A percentile compares a stretch with the other conserved stretches of the same genome.
phyloP scores from a whole-genome alignment of 2,888 invertebrate genomes.

The Drosophila maculinotata region DNA sequence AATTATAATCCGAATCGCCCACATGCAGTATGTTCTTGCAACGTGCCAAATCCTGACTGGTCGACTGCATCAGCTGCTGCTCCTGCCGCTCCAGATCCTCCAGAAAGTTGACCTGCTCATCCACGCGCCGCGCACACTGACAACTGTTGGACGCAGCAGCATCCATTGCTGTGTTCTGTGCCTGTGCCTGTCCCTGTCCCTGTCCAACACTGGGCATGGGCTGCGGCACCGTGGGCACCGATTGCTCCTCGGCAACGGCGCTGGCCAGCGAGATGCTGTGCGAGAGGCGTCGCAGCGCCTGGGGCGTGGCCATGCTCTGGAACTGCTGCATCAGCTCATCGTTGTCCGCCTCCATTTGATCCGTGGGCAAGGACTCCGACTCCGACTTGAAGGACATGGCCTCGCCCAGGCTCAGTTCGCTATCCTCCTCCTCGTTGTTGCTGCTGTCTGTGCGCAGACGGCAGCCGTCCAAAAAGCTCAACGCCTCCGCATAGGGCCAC shows the following conservation, averaged over 20 bases:
- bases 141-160: slow-evolving; percentile 67
- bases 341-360: slow-evolving; percentile 73
- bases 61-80: slow-evolving; percentile 79
- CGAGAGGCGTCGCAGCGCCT: slow-evolving; percentile 76
- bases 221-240: not conserved
- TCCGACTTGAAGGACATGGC: slow-evolving; percentile 58
- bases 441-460: slow-evolving; percentile 42
- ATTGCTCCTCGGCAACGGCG: slow-evolving; percentile 67
- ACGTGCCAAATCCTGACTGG: slow-evolving; percentile 75
- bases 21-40: slow-evolving; percentile 73
- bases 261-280: slow-evolving; percentile 69
- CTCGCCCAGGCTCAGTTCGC: slow-evolving; percentile 8
- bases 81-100: slow-evolving; percentile 77
- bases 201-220: not conserved
- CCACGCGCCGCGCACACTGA: slow-evolving; percentile 72
- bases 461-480: slow-evolving; percentile 59
- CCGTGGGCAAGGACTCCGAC: slow-evolving; percentile 44
- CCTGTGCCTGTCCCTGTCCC: not conserved
- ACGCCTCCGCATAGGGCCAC: slow-evolving; percentile 55
- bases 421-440: slow-evolving; percentile 60
- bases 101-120: slow-evolving; percentile 79
- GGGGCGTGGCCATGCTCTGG: slow-evolving; percentile 76
- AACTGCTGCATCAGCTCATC: slow-evolving; percentile 78
- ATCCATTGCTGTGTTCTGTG: slow-evolving; percentile 39
- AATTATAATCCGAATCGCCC: slow-evolving; percentile 82